These are phyloP conservation scores for Oreochromis grahami DNA, from an alignment of 2,797 vertebrate genomes.

Conservation along the genomic window DNA sequence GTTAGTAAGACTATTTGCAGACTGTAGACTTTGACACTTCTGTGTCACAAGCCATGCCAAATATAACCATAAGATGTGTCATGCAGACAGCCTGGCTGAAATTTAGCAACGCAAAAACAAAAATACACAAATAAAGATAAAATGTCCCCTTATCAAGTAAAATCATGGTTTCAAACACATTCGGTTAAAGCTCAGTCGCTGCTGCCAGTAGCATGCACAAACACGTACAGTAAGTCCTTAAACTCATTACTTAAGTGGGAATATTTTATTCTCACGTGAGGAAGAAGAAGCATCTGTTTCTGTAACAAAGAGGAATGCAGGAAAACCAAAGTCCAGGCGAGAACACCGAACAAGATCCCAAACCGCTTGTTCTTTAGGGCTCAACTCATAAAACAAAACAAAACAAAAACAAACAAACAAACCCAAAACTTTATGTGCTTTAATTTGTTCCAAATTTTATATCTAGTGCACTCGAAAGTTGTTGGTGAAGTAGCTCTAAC, in stretches of 20 bases:
- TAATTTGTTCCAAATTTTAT: not conserved
- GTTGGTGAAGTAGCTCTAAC: not conserved
- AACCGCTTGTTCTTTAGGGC: not conserved
- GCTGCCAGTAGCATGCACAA: not conserved
- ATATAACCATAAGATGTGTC: not conserved
- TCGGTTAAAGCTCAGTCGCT: not conserved
- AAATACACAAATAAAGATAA: not conserved
- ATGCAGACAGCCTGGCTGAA: not conserved
- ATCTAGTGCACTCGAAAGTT: not conserved
- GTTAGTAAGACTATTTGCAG: not conserved
- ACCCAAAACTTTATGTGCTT: not conserved
- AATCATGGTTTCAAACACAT: not conserved
- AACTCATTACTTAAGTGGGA: not conserved
- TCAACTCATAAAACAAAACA: not conserved
- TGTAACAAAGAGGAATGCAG: constrained; percentile 27
- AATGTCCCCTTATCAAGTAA: not conserved
- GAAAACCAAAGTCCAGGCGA: not conserved
- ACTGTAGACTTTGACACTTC: constrained; percentile 30
- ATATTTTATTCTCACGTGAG: constrained; percentile 33
- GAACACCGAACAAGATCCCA: not conserved
- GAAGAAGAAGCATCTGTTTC: constrained; percentile 42
- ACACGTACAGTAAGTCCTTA: not conserved
- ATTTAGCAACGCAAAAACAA: not conserved
- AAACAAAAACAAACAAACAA: not conserved
- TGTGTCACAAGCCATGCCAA: constrained; percentile 16